These are phyloP conservation scores for Sinopyrophorus schimmeli DNA, from an alignment of 2,888 invertebrate genomes.

Conservation along the genomic window DNA sequence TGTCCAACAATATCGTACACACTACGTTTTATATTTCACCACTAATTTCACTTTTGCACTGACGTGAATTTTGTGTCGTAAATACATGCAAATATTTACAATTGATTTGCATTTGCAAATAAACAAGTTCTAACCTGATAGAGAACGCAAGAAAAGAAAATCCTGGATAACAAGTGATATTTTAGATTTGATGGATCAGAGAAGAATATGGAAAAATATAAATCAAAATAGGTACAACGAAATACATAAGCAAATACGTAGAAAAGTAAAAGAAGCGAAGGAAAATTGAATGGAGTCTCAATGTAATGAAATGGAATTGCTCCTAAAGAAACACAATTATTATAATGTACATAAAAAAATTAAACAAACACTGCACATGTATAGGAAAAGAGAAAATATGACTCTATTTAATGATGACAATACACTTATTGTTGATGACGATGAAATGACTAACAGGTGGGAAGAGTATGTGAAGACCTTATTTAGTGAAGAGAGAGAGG, in stretches of 20 bases:
- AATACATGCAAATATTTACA: no score
- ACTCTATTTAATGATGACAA: slow-evolving; percentile 4
- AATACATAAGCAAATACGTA: slow-evolving; percentile 4
- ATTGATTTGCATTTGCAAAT: no score
- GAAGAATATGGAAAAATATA: slow-evolving; percentile 2
- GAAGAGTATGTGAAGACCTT: slow-evolving; percentile 1
- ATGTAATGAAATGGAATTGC: neutral
- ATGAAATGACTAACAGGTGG: slow-evolving; percentile 1
- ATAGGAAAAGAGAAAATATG: slow-evolving; percentile 5
- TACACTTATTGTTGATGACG: slow-evolving; percentile 4
- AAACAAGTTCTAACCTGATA: no score
- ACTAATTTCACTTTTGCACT: no score
- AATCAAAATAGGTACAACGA: slow-evolving; percentile 6
- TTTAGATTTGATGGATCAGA: slow-evolving; percentile 7
- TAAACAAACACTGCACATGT: slow-evolving; percentile 5
- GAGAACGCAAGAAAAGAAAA: slow-evolving; percentile 4
- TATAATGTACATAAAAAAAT: slow-evolving; percentile 6
- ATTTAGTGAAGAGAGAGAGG: slow-evolving; percentile 1
- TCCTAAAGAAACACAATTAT: slow-evolving; percentile 1
- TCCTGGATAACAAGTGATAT: slow-evolving; percentile 10
- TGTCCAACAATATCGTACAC: no score
- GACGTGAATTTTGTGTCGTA: no score
- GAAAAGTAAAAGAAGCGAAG: slow-evolving; percentile 4
- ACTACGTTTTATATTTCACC: no score
- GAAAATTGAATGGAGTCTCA: neutral